Evolutionary conservation across 2,113 vertebrate species (phyloP), one percentile per base, ranked within the genome.

Genomic region (Lamprologus tigripictilis): DNA sequence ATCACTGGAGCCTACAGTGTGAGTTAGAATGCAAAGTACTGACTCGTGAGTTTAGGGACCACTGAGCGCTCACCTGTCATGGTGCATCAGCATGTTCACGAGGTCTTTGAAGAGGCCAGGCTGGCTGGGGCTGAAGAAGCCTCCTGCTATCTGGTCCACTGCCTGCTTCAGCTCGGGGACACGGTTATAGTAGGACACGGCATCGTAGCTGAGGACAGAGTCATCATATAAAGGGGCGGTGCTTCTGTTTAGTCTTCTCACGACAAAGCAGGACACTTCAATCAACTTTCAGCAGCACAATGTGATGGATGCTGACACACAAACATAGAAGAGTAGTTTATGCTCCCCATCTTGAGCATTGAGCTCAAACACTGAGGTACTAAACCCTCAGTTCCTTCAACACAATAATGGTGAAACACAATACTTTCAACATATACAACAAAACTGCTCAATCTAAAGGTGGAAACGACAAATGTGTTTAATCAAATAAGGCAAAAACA

Each of bases 21-120:
- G 13, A 26, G 71, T 81, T 79, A 19, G 55, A 68, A 66, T 3
- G 17, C 4, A 42, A 3, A 13, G 14, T 9, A 51, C 82, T 63
- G 21, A 42, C 4, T 17, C 7, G 10, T n/a, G 17, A 80, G 37
- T 4, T 12, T 80, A n/a, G 61, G 26, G 57, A 19, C 7, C 4
- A 19, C 19, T 2, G 54, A 2, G 26, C 16, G 14, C 90, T 8
- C 12, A 97, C 97, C 96, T 96, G 95, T 97, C 97, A 37, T 97
- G 91, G 88, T 97, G 90, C 96, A 97, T 96, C 80, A 97, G 93
- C 95, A 97, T 95, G 88, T 97, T 96, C 89, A 98, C 97, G 1
- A 98, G 97, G 92, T 97, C 98, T 93, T 97, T 97, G 93, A 98
- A 98, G 76, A 98, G 96, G 91, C 97, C 97, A 0, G 96, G 97